Evolutionary conservation across 2,888 invertebrate genomes (phyloP), one percentile per base, ranked within the genome.

Genomic region (Seira musarum): DNA sequence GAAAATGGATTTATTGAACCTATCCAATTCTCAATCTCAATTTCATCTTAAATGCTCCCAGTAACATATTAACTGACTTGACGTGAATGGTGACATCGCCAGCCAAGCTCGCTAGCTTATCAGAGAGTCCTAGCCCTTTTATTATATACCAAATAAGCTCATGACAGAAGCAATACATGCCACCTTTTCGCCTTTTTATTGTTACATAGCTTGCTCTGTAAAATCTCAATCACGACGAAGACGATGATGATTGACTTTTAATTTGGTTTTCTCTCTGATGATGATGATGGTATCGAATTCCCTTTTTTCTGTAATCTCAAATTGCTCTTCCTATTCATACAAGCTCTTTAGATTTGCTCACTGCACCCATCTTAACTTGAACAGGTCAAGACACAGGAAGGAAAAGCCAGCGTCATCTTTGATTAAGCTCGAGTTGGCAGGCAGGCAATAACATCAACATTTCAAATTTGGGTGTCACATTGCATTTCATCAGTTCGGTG

Each of bases 181-280:
- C n/a, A n/a, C n/a, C 40, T 40, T 40, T 40, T 40, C 40, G 40
- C 17, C 17, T 15, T 13, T 57, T 57, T 57, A 57, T 13, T 40
- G 40, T 40, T 40, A 40, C n/a, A n/a, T 8, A 40, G 5, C 40
- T 40, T 40, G 40, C 13, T n/a, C n/a, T n/a, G n/a, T n/a, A n/a
- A n/a, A 30, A 15, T 67, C n/a, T 24, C 13, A 66, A 46, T n/a
- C 25, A 49, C 53, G 24, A 67, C 24, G 8, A 66, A 53, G 24
- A 67, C 24, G 8, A 66, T 19, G 60, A 66, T 71, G 80, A 80
- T 80, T 80, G 80, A 80, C 80, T 74, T 74, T 80, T 79, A 79
- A 79, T 79, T 79, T 79, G 79, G 22, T 73, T 80, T 68, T 73
- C 74, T 74, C 61, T 72, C 61, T 19, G 19, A 2, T 65, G 10